Conservation (phyloP, 2,113 vertebrate species). For the Alligator sinensis region DNA sequence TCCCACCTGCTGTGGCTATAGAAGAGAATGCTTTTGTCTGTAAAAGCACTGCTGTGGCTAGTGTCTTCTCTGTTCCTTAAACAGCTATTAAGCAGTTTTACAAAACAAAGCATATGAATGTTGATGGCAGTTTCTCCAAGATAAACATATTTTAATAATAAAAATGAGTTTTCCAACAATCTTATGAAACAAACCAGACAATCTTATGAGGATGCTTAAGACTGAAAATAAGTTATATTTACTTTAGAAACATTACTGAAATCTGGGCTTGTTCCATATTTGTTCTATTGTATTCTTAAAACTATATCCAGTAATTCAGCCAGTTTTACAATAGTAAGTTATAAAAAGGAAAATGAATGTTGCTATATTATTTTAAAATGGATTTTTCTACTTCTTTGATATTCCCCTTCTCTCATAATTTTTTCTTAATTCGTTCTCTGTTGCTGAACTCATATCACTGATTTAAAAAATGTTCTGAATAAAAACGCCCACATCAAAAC, state of each 20-base stretch:
- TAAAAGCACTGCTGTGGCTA: slow-evolving; percentile 36
- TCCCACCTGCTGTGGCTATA: slow-evolving; percentile 72
- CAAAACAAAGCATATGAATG: not conserved
- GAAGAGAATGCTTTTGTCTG: slow-evolving; percentile 49
- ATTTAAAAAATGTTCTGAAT: not conserved
- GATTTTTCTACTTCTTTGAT: not conserved
- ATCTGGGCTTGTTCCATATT: not conserved
- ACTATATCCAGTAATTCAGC: not conserved
- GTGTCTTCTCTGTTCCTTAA: not conserved
- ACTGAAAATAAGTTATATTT: not conserved
- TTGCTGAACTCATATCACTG: not conserved
- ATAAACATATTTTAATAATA: not conserved
- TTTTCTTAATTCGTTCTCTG: not conserved
- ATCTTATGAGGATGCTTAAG: not conserved
- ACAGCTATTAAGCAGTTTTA: not conserved
- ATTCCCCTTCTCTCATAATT: not conserved
- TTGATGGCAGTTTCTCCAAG: not conserved
- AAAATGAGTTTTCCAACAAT: not conserved
- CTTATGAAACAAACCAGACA: not conserved
- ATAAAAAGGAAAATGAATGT: not conserved
- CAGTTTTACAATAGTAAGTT: not conserved
- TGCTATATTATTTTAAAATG: not conserved
- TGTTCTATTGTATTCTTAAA: not conserved
- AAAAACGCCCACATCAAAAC: not conserved
- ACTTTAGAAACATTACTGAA: not conserved